Base-by-base conservation (phyloP, 1,140 invertebrate species). In the Varroa destructor region DNA sequence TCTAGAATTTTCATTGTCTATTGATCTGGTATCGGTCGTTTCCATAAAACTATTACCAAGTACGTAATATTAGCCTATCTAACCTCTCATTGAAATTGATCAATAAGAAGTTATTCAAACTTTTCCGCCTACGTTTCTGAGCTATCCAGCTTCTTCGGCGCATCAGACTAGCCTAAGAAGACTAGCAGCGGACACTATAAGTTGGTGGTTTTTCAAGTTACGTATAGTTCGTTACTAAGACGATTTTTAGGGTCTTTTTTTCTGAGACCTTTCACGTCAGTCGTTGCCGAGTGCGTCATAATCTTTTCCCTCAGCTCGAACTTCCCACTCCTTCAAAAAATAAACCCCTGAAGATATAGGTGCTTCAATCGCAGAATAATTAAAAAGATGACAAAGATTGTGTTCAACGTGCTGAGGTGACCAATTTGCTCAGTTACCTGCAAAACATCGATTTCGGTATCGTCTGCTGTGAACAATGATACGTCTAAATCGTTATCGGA, bases 231-330 rank as follows among this genome's bases (percentile, higher is more conserved):
- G 14, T 12, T 43, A 2, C 61, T 37, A 8, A 67, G 61, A 1
- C 61, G 61, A 14, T 67, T 46, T 40, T 37, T 67, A 12, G 61
- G 61, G 46, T 67, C 40, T 37, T 67, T 67, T 40, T 67, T 67
- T 37, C 14, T 2, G 14, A 67, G 61, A 8, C 40, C 61, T 37
- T 67, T 67, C 10, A 46, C 61, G 46, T 67, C 61, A 12, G 46
- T 46, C 1, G 12, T 67, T 12, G 61, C 61, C 46, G 46, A 51
- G 8, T 51, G 46, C 3, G 46, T 40, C 40, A 67, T 4, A 46
- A 67, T 67, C 46, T 40, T 67, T 8, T 67, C 46, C 61, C 36
- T n/a, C 61, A 67, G 14, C 36, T 40, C 36, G 46, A 37, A 25
- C 25, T 37, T 46, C 40, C 61, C 2, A 36, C 61, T 67, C 25